Base-by-base conservation (phyloP, 1,140 invertebrate species). In the Drosophila takahashii region DNA sequence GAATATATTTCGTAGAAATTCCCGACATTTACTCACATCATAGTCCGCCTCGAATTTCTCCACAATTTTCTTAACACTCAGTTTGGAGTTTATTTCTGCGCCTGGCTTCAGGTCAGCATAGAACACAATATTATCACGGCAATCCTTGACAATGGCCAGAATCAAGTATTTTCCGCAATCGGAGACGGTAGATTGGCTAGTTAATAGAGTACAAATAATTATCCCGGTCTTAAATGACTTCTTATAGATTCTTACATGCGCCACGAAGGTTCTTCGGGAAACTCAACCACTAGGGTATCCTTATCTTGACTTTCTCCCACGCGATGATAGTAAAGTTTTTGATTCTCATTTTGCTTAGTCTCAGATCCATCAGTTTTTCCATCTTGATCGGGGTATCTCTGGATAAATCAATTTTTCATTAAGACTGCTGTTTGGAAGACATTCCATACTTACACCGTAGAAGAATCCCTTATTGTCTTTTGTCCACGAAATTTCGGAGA, bases 381-480 rank as follows among this genome's bases (percentile, higher is more conserved):
- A 67, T 95, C 93, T 90, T 97, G 95, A 37, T 97, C 95, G 15
- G 97, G 96, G 93, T 94, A 94, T 58, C 78, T 76, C 80, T 89
- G 22, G 1, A 67, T 37, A 37, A 9, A 9, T 27, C 27, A 3
- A n/a, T 32, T 37, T 52, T 11, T 36, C n/a, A 58, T 52, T 10
- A 0, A 0, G 0, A 13, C 10, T 36, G 2, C 15, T 1, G 29
- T 26, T 22, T 22, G 1, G 16, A 18, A 13, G 22, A 11, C 47
- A 8, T 1, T 11, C 2, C n/a, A 1, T 44, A 93, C 93, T 93
- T 94, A 97, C 96, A 74, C 96, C 96, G 93, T 99, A 99, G 93
- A 99, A 99, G 58, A 99, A 94, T 53, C 98, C 98, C 81, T 96
- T 95, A 92, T 99, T 96, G 92, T 99, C 98, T 86, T 98, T 97